Evolutionary conservation across 1,140 invertebrate species (phyloP), one percentile per base, ranked within the genome.

Genomic region (Homarus americanus): DNA sequence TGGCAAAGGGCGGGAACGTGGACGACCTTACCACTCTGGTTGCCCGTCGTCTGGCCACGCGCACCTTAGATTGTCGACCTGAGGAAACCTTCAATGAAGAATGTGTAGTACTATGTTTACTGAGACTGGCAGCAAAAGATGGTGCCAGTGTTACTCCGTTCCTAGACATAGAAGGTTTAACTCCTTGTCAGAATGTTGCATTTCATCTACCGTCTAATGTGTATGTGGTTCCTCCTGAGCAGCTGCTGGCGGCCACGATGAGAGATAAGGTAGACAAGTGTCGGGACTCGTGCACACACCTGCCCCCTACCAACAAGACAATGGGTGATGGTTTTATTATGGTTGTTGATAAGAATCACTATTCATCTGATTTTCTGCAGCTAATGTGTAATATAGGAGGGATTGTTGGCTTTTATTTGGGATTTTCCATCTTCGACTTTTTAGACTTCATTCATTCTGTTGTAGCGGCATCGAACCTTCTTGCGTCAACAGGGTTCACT

Each of bases 21-120:
- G 53, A 58, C 17, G 75, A 88, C 40, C 15, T 24, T 32, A 7
- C 24, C 28, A 32, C 41, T 1, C n/a, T 69, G 7, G 32, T 82
- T n/a, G 53, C 86, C 32, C 76, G 86, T 17, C 49, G 86, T 34
- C 40, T 88, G 40, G 78, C 76, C 20, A 69, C 73, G 17, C 75
- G 86, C 7, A 76, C 86, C 24, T 32, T 88, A 9, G 86, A 63
- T n/a, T 88, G 86, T 63, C 86, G 58, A n/a, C 53, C 75, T 28
- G 17, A 79, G 24, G 86, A 88, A 40, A 69, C 76, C 1, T 7
- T 17, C 17, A 28, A 40, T 24, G 36, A 69, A 28, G 86, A 88
- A 34, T 80, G 86, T 72, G 34, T n/a, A n/a, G 44, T 63, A 24
- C 58, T 28, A 36, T 88, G 86, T 44, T 41, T 88, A n/a, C 63